A percentile compares a stretch with the other conserved stretches of the same genome.
Conservation (phyloP, 2,888 invertebrate genomes). For the Heterodera filipjevi region DNA sequence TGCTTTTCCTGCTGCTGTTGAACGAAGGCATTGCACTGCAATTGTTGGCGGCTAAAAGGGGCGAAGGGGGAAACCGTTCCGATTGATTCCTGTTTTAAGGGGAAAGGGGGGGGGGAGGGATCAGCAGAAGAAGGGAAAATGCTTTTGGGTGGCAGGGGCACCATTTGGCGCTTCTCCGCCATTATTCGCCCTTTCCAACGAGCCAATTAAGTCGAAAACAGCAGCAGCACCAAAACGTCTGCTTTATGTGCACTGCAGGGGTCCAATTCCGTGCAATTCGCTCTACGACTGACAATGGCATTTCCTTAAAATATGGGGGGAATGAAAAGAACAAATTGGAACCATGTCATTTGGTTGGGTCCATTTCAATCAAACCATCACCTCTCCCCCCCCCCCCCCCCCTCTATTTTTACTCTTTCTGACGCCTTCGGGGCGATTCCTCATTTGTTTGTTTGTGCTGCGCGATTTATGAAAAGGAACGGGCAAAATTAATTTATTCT, state of each 20-base stretch:
- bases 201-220: conserved; percentile 15
- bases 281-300: not conserved
- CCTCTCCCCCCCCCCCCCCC: not conserved
- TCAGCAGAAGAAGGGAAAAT: not conserved
- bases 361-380: not conserved
- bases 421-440: not conserved
- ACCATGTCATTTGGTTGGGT: not conserved
- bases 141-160: not conserved
- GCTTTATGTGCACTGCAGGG: not conserved
- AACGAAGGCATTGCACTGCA: not conserved
- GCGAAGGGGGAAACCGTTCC: conserved; percentile 14
- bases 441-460: not conserved
- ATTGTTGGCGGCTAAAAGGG: not conserved
- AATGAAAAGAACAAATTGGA: not conserved
- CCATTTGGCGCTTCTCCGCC: conserved; percentile 4
- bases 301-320: not conserved
- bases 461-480: not conserved
- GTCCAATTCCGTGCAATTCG: conserved; percentile 2
- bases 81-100: conserved; percentile 12
- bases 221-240: not conserved
- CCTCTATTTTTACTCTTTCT: not conserved
- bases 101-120: not conserved
- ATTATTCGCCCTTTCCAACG: not conserved
- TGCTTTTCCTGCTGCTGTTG: not conserved
- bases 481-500: not conserved